phyloP scores from a whole-genome alignment of 2,888 invertebrate genomes.

The Sthenelais limicola region DNA sequence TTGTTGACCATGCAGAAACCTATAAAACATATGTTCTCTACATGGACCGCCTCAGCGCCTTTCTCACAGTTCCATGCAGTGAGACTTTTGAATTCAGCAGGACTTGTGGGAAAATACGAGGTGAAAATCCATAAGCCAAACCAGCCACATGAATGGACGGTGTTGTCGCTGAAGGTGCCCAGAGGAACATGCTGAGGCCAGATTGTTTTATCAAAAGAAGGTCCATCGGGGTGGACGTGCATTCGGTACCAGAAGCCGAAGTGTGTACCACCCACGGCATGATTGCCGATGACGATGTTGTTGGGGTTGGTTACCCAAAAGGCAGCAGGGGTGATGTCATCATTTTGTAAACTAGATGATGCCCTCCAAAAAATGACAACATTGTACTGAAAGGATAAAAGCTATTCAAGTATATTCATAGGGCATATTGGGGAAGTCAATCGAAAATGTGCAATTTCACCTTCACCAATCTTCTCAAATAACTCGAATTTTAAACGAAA shows the following conservation, averaged over 20 bases:
- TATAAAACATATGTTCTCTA: constrained; percentile 51
- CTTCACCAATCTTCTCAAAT: too few species aligned
- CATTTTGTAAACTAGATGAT: constrained; percentile 53
- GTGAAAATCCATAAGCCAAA: constrained; percentile 57
- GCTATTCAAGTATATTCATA: too few species aligned
- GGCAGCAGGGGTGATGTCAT: constrained; percentile 56
- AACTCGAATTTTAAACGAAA: too few species aligned
- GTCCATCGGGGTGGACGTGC: constrained; percentile 54
- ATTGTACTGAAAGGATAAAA: constrained; percentile 54
- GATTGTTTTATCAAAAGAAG: constrained; percentile 46
- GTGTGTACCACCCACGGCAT: constrained; percentile 56
- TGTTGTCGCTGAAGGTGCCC: constrained; percentile 54
- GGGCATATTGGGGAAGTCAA: too few species aligned
- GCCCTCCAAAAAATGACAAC: constrained; percentile 49
- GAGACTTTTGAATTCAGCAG: constrained; percentile 51
- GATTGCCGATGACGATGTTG: constrained; percentile 52
- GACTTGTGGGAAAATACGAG: too few species aligned
- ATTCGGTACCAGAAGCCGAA: constrained; percentile 58
- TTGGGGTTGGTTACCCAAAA: constrained; percentile 56
- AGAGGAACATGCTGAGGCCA: constrained; percentile 53
- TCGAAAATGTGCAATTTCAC: too few species aligned
- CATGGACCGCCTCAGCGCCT: constrained; percentile 55
- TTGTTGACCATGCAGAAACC: constrained; percentile 50
- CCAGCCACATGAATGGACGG: constrained; percentile 57
- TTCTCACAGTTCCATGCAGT: constrained; percentile 56